Evolutionary conservation across 1,140 invertebrate species (phyloP).

Genomic region (Drosophila equinoxialis): DNA sequence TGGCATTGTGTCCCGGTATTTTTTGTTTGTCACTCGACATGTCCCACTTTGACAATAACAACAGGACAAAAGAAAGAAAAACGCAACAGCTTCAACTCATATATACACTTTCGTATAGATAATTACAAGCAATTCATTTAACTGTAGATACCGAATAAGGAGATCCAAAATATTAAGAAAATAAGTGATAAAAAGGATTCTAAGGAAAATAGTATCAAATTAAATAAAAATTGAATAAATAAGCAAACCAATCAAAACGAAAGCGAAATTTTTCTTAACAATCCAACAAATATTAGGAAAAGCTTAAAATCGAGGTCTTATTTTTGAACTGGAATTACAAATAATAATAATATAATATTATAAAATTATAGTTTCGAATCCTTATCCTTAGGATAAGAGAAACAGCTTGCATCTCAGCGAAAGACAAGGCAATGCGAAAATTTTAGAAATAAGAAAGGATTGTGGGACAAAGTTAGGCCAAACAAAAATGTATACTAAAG

Average conservation of each 20-base stretch:
- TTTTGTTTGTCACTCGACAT: constrained; percentile 21
- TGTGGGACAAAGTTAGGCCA: neutral
- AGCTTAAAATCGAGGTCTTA: too few relatives aligned
- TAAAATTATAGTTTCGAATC: too few relatives aligned
- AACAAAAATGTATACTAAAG: neutral
- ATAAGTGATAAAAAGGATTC: neutral
- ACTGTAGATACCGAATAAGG: constrained; percentile 38
- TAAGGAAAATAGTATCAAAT: neutral
- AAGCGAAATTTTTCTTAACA: too few relatives aligned
- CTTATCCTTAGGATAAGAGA: too few relatives aligned
- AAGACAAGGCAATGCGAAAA: too few relatives aligned
- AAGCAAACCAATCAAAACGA: too few relatives aligned
- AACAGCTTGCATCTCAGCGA: too few relatives aligned
- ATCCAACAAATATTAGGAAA: too few relatives aligned
- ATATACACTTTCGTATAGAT: constrained; percentile 26
- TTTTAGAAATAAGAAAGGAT: neutral
- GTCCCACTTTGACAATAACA: constrained; percentile 27
- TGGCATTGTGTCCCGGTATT: constrained; percentile 8
- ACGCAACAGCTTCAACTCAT: constrained; percentile 18
- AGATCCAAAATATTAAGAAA: neutral
- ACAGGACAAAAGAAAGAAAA: constrained; percentile 22
- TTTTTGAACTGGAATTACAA: neutral
- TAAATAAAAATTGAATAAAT: too few relatives aligned
- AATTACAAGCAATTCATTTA: constrained; percentile 63
- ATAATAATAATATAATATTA: neutral